Evolutionary conservation across 2,797 vertebrate genomes (phyloP), one percentile per base, ranked within the genome.

Genomic region (Valencia hispanica): DNA sequence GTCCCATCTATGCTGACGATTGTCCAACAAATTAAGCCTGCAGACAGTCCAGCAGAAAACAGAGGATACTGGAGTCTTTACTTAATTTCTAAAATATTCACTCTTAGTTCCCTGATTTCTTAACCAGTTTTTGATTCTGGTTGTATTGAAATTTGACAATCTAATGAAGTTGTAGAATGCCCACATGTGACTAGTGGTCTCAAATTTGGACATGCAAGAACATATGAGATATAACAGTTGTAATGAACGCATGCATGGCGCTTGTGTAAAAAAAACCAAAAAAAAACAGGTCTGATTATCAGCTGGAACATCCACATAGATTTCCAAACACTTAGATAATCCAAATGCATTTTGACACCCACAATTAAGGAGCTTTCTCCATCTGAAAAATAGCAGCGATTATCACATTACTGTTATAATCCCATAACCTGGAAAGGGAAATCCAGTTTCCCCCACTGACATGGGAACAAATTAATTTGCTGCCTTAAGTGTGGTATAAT

Each of bases 401-500:
- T 80, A 74, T 57, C 22, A 63, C 25, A 68, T 80, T 75, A 78
- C 25, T 72, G 59, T 77, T 84, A 68, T 43, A 79, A 84, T 88
- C 75, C 75, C 41, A 43, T 55, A 86, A 84, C 72, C 73, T 80
- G 75, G 48, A 83, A 84, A 79, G 69, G 51, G 27, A 66, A 83
- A 87, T 39, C 68, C 18, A 2, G 61, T 55, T 84, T 72, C 53
- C 69, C 34, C 68, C 39, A 5, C 72, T 72, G 20, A 82, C 77
- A 86, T 50, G 41, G 32, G 12, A 1, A 30, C 75, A 71, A 77
- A 80, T 83, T 72, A 20, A 87, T 80, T 82, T 79, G 77, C 39
- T 74, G 69, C 71, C 75, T 39, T 39, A 51, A 81, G 73, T 81
- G 69, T 57, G 36, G 20, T 71, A 84, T 89, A 87, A 88, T 88